phyloP scores from a whole-genome alignment of 1,140 invertebrate genomes.

The Drosophila elegans region DNA sequence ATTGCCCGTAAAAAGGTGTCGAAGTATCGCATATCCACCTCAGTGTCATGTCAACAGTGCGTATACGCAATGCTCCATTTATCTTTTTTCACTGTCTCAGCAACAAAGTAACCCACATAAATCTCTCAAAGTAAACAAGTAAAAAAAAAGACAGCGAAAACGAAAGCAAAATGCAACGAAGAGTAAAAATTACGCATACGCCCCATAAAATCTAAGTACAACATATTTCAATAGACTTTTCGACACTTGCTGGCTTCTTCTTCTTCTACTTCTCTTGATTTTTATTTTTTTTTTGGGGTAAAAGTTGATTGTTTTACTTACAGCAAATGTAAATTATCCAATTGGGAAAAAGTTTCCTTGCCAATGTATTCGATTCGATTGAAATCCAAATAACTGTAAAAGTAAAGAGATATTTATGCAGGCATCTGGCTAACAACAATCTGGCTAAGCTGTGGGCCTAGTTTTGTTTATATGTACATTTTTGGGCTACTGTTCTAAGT shows the following conservation, averaged over 20 bases:
- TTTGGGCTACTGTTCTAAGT: background rate
- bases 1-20: conserved; percentile 48
- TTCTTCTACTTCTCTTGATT: conserved; percentile 15
- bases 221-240: conserved; percentile 83
- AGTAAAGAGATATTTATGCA: conserved; percentile 51
- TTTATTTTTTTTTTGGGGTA: conserved; percentile 13
- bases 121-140: conserved; percentile 62
- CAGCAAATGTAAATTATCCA: conserved; percentile 85
- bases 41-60: conserved; percentile 48
- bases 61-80: conserved; percentile 38
- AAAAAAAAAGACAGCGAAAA: conserved; percentile 22
- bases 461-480: conserved; percentile 11
- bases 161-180: conserved; percentile 77
- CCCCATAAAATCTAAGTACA: conserved; percentile 82
- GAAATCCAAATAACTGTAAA: conserved; percentile 85
- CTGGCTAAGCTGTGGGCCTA: conserved; percentile 27
- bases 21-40: conserved; percentile 38
- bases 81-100: conserved; percentile 19
- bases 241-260: conserved; percentile 62
- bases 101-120: conserved; percentile 71
- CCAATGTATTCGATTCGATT: conserved; percentile 85
- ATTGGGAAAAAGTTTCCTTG: conserved; percentile 83
- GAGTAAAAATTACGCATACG: conserved; percentile 83
- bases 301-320: conserved; percentile 76
- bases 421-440: conserved; percentile 19